Evolutionary conservation across 2,888 invertebrate genomes (phyloP).

Genomic region (Andrena hattorfiana): DNA sequence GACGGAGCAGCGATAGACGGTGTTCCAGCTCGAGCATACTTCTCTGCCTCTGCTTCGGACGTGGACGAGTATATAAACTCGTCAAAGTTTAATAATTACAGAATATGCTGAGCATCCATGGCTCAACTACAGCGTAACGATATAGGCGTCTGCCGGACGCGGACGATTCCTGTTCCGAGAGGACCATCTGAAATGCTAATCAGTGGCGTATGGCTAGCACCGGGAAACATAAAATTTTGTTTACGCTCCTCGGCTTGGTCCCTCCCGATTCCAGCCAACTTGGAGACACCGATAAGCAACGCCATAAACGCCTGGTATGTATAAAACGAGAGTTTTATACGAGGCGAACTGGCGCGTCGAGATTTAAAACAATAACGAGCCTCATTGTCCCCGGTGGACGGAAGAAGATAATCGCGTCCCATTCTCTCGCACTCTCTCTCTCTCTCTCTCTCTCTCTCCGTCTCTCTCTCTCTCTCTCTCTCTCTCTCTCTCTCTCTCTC

Average conservation of each 20-base stretch:
- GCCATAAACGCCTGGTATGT: slow-evolving; percentile 4
- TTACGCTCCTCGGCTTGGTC: not conserved
- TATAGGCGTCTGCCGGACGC: no score
- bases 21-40: no score
- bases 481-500: not conserved
- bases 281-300: slow-evolving; percentile 1
- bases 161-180: not conserved
- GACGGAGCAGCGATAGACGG: not conserved
- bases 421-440: slow-evolving; percentile 35
- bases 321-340: slow-evolving; percentile 27
- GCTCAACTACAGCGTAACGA: no score
- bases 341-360: slow-evolving; percentile 23
- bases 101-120: no score
- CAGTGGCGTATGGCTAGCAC: not conserved
- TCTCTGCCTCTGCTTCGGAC: no score
- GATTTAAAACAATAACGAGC: slow-evolving; percentile 59
- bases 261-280: not conserved
- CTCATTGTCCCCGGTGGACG: slow-evolving; percentile 39
- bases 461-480: not conserved
- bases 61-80: no score
- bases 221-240: not conserved
- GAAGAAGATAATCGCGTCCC: slow-evolving; percentile 48
- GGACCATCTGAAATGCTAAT: slow-evolving; percentile 3
- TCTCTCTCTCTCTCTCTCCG: not conserved
- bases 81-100: no score